Evolutionary conservation across 1,140 invertebrate species (phyloP).

Genomic region (Apolygus lucorum): DNA sequence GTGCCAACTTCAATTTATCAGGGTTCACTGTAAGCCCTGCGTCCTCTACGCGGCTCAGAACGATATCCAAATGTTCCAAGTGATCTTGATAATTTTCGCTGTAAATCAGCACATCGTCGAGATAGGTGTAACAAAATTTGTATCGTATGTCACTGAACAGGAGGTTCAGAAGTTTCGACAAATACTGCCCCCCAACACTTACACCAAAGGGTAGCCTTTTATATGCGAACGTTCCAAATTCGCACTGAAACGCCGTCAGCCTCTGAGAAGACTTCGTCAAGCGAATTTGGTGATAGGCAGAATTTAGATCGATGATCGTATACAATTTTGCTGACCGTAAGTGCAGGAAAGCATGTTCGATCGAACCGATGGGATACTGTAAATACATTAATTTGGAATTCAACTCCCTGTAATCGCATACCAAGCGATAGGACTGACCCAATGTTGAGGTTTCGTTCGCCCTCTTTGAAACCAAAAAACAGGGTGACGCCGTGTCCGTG

Average conservation of each 20-base stretch:
- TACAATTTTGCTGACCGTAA: slow-evolving; percentile 1
- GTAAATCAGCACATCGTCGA: neutral
- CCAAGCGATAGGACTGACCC: neutral
- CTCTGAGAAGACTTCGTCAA: neutral
- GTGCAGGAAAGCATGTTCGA: neutral
- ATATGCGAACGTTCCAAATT: neutral
- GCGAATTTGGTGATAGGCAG: neutral
- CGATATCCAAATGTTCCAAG: neutral
- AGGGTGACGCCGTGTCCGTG: neutral
- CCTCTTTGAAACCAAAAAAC: neutral
- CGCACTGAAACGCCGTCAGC: neutral
- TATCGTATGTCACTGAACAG: slow-evolving; percentile 1
- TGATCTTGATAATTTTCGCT: neutral
- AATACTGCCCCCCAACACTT: neutral
- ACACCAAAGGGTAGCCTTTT: neutral
- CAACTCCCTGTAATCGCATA: neutral
- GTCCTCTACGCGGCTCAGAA: neutral
- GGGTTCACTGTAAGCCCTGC: neutral
- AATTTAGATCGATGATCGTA: slow-evolving; percentile 1
- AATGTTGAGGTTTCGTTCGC: neutral
- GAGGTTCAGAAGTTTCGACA: neutral
- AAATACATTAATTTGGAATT: neutral
- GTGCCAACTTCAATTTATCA: neutral
- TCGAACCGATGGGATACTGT: neutral
- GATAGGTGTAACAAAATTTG: neutral